These are phyloP conservation scores for Eudasyphora cyanicolor DNA, from an alignment of 2,888 invertebrate genomes.

Conservation along the genomic window DNA sequence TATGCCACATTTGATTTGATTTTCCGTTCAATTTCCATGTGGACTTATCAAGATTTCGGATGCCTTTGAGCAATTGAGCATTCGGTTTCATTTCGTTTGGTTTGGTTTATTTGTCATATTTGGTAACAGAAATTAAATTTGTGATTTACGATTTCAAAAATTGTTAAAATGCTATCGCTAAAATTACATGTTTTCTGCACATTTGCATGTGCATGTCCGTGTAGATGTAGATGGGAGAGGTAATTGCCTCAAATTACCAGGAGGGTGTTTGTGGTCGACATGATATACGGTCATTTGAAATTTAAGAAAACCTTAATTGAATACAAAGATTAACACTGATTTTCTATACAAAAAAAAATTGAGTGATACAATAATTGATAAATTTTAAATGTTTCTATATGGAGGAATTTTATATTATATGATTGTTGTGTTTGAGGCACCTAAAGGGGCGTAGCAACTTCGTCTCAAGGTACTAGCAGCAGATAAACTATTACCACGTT, in stretches of 20 bases:
- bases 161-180: conserved; percentile 13
- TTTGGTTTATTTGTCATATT: conserved; percentile 44
- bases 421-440: too few species aligned
- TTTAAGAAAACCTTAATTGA: background rate
- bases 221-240: background rate
- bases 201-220: too few species aligned
- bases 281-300: background rate
- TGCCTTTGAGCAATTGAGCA: conserved; percentile 15
- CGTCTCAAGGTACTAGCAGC: too few species aligned
- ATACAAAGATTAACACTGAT: too few species aligned
- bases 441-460: too few species aligned
- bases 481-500: too few species aligned
- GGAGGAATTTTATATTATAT: too few species aligned
- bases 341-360: too few species aligned
- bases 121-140: conserved; percentile 59
- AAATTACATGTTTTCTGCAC: background rate
- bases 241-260: background rate
- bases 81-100: too few species aligned
- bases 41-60: conserved; percentile 29
- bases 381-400: too few species aligned
- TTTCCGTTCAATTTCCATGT: background rate
- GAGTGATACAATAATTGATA: too few species aligned
- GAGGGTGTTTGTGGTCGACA: background rate
- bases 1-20: background rate
- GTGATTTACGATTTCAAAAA: conserved; percentile 63